Evolutionary conservation across 1,140 invertebrate species (phyloP).

Genomic region (Neotoxoptera formosana): DNA sequence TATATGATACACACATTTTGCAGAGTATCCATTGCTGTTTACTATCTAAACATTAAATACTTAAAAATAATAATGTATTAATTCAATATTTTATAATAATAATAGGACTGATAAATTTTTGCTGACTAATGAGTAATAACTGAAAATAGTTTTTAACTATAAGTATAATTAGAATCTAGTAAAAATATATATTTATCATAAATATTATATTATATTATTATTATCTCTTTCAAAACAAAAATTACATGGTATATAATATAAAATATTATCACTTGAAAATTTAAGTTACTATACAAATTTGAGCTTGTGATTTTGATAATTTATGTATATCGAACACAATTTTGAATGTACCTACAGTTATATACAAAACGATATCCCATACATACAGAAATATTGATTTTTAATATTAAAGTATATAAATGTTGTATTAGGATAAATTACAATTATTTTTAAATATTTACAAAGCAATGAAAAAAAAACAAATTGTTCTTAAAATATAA

Average conservation of each 20-base stretch:
- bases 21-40: no score
- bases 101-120: neutral
- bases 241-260: neutral
- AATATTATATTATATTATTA: slow-evolving; percentile 8
- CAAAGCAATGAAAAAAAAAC: neutral
- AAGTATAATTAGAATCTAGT: neutral
- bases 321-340: neutral
- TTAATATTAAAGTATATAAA: neutral
- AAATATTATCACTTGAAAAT: neutral
- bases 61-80: neutral
- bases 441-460: neutral
- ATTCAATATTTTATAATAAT: neutral
- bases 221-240: neutral
- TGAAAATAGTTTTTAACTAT: neutral
- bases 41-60: neutral
- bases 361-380: no score
- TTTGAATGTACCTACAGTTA: no score
- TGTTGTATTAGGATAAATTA: neutral
- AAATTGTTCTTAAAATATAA: no score
- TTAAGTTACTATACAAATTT: neutral
- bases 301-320: neutral
- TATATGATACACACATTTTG: neutral
- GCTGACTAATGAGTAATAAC: neutral
- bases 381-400: neutral
- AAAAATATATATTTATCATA: neutral